Conservation (phyloP, 2,797 vertebrate species). For the Pangasius mekongensis region DNA sequence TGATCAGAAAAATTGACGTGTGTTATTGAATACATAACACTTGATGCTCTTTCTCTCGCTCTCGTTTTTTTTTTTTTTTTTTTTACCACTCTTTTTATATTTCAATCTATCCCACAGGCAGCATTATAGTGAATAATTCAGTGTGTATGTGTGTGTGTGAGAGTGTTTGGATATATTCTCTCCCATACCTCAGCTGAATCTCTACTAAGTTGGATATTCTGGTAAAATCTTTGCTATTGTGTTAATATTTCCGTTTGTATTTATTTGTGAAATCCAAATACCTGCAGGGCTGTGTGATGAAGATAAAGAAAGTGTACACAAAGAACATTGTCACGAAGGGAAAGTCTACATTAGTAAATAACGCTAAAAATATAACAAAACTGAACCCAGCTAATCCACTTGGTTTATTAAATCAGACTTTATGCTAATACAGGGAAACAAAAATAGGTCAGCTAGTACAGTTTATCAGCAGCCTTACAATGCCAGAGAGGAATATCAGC, state of each 20-base stretch:
- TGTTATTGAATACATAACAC: conserved; percentile 6
- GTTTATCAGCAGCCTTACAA: background rate
- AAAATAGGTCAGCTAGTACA: background rate
- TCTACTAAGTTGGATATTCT: background rate
- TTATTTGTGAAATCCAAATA: conserved; percentile 4
- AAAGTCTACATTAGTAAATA: conserved; percentile 4
- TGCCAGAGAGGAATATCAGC: background rate
- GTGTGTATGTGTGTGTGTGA: background rate
- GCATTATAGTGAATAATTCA: conserved; percentile 17
- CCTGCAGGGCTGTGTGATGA: background rate
- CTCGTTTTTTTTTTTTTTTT: background rate
- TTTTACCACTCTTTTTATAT: background rate
- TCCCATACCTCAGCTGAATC: background rate
- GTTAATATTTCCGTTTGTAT: conserved; percentile 4
- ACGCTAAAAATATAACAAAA: background rate
- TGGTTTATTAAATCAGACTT: background rate
- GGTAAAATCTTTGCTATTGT: background rate
- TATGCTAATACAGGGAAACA: background rate
- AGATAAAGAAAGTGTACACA: background rate
- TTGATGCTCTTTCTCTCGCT: background rate
- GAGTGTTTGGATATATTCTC: background rate
- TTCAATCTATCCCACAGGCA: background rate
- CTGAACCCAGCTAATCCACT: background rate
- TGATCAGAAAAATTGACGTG: background rate
- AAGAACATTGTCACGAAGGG: background rate